Base-by-base conservation (phyloP, 2,113 vertebrate species). In the Bombycilla garrulus region DNA sequence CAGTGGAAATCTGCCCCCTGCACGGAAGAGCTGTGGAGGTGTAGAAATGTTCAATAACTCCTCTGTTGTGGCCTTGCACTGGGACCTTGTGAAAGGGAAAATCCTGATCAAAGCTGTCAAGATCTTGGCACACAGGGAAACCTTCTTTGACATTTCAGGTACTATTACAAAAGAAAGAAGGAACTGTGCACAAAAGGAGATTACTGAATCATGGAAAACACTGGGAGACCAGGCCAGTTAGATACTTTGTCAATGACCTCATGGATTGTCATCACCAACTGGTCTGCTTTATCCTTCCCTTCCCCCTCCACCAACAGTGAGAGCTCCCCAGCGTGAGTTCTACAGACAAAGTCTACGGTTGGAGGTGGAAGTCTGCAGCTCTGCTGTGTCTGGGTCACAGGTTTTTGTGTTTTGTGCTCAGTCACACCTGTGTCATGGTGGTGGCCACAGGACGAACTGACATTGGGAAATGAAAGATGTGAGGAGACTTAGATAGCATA, bases 51-150 rank as follows among this genome's bases (percentile, higher is more conserved):
- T 60, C 50, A 74, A 6, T 51, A 84, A 42, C 28, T 87, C 18
- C 15, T 78, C 53, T 79, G 15, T 20, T 28, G 7, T 64, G 35
- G 57, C 28, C 19, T 78, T 67, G 25, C 2, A 1, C 51, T 91
- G 61, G 54, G 48, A 64, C 13, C 12, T 36, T 45, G 28, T 80
- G 48, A 45, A 87, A 78, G 12, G 9, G 21, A 21, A 80, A 85
- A 58, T 51, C 53, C 69, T 72, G 48, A 60, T 44, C 18, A 74
- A 71, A 84, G 25, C 65, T 9, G 3, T 24, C 1, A 3, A 62
- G 38, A 29, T 15, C 28, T 31, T 0, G 0, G 20, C 23, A 47
- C 0, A 0, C 2, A 67, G 19, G 18, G 13, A 72, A 7, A 82
- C 31, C 5, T 24, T 50, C 64, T 57, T 71, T 58, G 54, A 47